A percentile compares a stretch with the other conserved stretches of the same genome.
phyloP scores from a whole-genome alignment of 2,113 vertebrate species.

The Todiramphus saurophagus region DNA sequence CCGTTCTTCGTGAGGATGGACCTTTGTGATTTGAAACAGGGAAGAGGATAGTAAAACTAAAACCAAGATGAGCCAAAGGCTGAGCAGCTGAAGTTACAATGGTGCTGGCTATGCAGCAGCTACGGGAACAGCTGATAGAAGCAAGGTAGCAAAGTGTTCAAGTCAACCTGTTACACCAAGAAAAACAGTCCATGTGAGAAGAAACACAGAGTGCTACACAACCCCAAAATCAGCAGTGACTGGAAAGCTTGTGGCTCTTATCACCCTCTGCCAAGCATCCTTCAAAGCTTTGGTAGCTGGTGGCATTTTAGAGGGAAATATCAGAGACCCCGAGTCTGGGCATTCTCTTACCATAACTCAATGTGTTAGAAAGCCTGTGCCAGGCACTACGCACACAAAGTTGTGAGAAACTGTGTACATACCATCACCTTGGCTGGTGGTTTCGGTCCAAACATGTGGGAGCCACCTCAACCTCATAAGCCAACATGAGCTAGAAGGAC shows the following conservation, averaged over 20 bases:
- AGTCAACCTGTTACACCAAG: neutral
- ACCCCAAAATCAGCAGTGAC: neutral
- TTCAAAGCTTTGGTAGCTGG: neutral
- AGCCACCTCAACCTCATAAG: neutral
- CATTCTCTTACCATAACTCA: neutral
- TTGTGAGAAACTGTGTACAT: neutral
- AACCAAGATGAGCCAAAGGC: neutral
- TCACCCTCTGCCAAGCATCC: neutral
- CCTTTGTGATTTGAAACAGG: neutral
- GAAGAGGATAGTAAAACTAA: neutral
- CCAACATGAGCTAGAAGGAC: neutral
- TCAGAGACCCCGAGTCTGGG: neutral
- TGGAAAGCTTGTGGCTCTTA: neutral
- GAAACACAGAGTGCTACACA: neutral
- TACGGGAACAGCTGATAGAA: neutral
- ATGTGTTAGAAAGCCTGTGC: neutral
- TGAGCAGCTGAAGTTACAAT: neutral
- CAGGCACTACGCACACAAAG: neutral
- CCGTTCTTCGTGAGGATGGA: fast-evolving
- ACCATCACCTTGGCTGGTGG: neutral
- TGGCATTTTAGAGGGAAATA: neutral
- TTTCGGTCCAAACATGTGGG: neutral
- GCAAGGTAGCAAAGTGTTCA: neutral
- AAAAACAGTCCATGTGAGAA: neutral
- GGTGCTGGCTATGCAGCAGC: neutral